These are phyloP conservation scores for Coleophora deauratella DNA, from an alignment of 2,888 invertebrate genomes.

Conservation along the genomic window DNA sequence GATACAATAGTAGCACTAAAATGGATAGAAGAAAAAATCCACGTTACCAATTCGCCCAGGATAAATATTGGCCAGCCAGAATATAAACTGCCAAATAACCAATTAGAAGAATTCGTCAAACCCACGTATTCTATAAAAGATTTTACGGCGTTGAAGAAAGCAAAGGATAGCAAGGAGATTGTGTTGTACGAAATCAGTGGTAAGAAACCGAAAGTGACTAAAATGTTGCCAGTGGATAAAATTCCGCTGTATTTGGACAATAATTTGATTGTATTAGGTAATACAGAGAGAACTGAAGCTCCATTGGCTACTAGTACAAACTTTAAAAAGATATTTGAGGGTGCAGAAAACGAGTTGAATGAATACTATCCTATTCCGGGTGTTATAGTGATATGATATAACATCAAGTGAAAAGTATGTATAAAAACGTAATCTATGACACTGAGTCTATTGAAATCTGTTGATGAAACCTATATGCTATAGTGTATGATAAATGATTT, in stretches of 20 bases:
- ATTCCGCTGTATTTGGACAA: neutral
- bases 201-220: constrained; percentile 2
- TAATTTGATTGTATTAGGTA: neutral
- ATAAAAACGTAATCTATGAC: no score
- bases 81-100: constrained; percentile 20
- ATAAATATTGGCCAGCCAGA: constrained; percentile 15
- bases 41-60: constrained; percentile 14
- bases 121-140: constrained; percentile 13
- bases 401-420: no score
- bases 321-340: neutral
- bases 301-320: neutral
- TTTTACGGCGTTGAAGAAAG: constrained; percentile 4
- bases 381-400: neutral
- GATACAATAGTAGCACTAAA: constrained; percentile 24
- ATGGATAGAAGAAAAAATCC: constrained; percentile 31
- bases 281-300: neutral
- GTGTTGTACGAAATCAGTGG: no score
- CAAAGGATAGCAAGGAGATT: constrained; percentile 3
- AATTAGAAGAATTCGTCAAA: constrained; percentile 24
- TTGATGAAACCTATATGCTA: no score
- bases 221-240: neutral
- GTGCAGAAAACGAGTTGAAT: neutral
- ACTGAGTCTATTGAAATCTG: no score
- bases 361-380: neutral
- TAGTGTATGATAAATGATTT: no score